These are phyloP conservation scores for Calyptomena viridis DNA, from an alignment of 2,113 vertebrate species.

Conservation along the genomic window DNA sequence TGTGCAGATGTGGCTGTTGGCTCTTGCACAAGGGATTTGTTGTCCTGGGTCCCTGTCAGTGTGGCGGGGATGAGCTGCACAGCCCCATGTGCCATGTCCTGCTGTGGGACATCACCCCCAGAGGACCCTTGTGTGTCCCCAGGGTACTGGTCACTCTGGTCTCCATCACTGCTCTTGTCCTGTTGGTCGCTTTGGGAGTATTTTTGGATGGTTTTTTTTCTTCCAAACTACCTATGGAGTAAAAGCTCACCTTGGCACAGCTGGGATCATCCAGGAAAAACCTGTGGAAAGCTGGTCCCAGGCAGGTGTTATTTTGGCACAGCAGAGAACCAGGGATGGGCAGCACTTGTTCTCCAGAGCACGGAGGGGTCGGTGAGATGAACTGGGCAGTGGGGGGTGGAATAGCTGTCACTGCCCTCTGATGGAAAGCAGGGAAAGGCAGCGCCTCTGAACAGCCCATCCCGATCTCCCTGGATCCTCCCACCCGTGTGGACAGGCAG, in stretches of 20 bases:
- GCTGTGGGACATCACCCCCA: rapidly evolving
- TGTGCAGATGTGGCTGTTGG: not conserved
- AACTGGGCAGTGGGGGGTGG: not conserved
- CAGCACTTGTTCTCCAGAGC: not conserved
- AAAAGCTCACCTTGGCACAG: not conserved
- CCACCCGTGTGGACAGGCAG: rapidly evolving
- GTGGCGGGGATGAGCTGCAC: not conserved
- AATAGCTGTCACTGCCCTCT: not conserved
- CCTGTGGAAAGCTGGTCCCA: not conserved
- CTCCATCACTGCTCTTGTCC: not conserved
- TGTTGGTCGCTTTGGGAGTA: not conserved
- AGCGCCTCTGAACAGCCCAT: not conserved
- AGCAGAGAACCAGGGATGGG: not conserved
- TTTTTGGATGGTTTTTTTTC: not conserved
- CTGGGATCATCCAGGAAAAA: not conserved
- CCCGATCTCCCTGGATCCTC: not conserved
- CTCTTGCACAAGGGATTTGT: not conserved
- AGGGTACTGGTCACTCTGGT: not conserved
- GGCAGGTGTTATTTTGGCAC: not conserved
- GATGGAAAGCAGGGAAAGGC: rapidly evolving
- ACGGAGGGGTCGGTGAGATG: not conserved
- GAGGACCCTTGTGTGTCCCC: not conserved
- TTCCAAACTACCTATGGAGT: not conserved
- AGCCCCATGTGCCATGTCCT: not conserved
- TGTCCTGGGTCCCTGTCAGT: not conserved